phyloP scores from a whole-genome alignment of 2,113 vertebrate species.

The Oxyruncus cristatus region DNA sequence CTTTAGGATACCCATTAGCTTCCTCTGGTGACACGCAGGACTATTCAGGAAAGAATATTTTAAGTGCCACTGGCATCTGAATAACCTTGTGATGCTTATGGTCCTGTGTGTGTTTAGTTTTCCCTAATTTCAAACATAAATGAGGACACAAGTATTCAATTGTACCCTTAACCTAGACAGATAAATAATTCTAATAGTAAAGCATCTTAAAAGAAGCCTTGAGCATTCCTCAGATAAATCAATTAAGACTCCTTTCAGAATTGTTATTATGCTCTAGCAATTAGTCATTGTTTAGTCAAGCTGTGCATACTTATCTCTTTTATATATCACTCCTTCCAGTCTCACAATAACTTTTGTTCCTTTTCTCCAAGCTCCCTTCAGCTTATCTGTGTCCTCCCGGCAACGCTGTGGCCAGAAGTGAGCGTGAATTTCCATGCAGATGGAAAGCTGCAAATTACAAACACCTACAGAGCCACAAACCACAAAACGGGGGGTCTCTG shows the following conservation, averaged over 20 bases:
- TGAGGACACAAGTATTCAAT: background rate
- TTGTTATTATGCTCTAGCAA: constrained; percentile 17
- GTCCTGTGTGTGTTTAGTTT: background rate
- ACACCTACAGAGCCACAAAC: background rate
- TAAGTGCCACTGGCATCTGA: background rate
- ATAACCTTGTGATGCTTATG: background rate
- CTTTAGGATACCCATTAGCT: constrained; percentile 13
- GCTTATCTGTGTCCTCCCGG: background rate
- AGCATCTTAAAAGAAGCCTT: constrained; percentile 12
- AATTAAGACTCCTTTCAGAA: constrained; percentile 49
- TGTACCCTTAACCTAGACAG: background rate
- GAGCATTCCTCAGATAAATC: constrained; percentile 47
- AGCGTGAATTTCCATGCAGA: background rate
- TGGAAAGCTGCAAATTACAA: background rate
- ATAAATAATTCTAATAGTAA: constrained; percentile 33
- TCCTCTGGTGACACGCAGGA: background rate
- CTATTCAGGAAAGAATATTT: background rate
- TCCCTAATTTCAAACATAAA: background rate
- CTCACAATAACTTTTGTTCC: constrained; percentile 13
- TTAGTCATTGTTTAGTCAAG: constrained; percentile 51
- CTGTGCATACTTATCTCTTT: constrained; percentile 39
- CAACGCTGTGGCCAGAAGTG: background rate
- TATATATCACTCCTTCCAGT: constrained; percentile 15
- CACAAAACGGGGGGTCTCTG: background rate
- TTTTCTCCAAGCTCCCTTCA: background rate